Conservation (phyloP, 2,888 invertebrate species). For the Dysmachus trigonus region DNA sequence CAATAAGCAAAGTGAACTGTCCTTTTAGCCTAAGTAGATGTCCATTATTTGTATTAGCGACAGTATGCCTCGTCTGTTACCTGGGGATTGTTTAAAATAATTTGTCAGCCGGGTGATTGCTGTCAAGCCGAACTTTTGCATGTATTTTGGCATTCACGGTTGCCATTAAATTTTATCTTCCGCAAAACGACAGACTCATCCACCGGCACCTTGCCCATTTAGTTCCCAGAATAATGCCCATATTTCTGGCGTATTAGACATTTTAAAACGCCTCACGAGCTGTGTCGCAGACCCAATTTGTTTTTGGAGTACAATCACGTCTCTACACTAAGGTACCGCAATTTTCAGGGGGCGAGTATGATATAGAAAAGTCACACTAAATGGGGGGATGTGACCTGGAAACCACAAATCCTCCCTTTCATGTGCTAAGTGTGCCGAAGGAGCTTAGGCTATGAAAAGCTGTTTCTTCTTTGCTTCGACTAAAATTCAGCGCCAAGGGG, state of each 20-base stretch:
- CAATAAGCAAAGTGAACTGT: neutral
- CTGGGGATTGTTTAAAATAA: neutral
- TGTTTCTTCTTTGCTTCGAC: conserved; percentile 16
- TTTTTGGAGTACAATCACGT: conserved; percentile 15
- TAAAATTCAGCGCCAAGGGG: conserved; percentile 23
- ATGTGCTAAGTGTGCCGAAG: conserved; percentile 33
- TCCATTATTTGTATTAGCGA: neutral
- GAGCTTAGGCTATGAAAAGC: conserved; percentile 31
- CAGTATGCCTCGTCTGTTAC: neutral
- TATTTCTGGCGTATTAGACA: neutral
- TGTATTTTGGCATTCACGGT: neutral
- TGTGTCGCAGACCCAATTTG: conserved; percentile 1
- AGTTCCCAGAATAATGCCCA: neutral
- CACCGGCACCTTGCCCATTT: neutral
- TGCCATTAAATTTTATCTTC: neutral
- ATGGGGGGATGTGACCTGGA: conserved; percentile 33
- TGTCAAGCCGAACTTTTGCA: neutral
- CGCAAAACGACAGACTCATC: neutral
- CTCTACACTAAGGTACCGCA: conserved; percentile 2
- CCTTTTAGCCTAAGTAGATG: neutral
- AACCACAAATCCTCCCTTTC: conserved; percentile 35
- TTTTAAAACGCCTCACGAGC: neutral
- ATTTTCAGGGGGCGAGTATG: conserved; percentile 1
- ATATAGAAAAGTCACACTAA: conserved; percentile 25
- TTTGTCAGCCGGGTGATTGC: neutral